Base-by-base conservation (phyloP, 1,140 invertebrate genomes). In the Matsumurasca onukii region DNA sequence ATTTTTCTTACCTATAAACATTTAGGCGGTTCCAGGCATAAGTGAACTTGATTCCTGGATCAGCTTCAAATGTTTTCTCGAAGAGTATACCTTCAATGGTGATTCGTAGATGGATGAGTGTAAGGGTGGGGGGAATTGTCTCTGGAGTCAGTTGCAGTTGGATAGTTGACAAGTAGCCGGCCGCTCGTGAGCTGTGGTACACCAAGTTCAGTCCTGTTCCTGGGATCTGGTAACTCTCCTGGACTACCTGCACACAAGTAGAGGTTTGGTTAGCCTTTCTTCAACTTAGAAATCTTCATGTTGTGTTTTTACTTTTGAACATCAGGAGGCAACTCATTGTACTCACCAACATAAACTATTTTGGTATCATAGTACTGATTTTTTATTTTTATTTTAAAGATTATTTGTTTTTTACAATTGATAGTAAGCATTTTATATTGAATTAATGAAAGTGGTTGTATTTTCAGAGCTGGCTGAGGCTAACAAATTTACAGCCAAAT, bases 11-110 rank as follows among this genome's bases (percentile, higher is more conserved):
- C 78, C 78, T 77, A 77, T 98, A 98, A n/a, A 97, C 94, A 77
- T 99, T 98, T 1, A 94, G 81, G 70, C 95, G 85, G 77, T 98
- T 96, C 97, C 97, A 98, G 0, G 94, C 90, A 77, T 97, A 98
- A 0, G 95, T 97, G 77, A 95, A 98, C 77, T 96, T 97, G 52
- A 98, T 95, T 12, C 94, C 88, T 1, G 94, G 93, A 81, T 98
- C 95, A 0, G 97, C 96, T 79, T 98, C 96, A 77, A 98, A 98
- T 0, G 86, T 88, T 76, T 94, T 95, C 75, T 98, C 92, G 75
- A 96, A 95, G 0, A 95, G 80, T 55, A 94, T 94, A 17, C 97
- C 97, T 80, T 98, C 94, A 65, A 98, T 95, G 0, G 92, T 94
- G 39, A 97, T 97, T 69, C 91, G 82, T 30, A 98, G 80, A 77